phyloP scores from a whole-genome alignment of 2,888 invertebrate species.

The Hemaris fuciformis region DNA sequence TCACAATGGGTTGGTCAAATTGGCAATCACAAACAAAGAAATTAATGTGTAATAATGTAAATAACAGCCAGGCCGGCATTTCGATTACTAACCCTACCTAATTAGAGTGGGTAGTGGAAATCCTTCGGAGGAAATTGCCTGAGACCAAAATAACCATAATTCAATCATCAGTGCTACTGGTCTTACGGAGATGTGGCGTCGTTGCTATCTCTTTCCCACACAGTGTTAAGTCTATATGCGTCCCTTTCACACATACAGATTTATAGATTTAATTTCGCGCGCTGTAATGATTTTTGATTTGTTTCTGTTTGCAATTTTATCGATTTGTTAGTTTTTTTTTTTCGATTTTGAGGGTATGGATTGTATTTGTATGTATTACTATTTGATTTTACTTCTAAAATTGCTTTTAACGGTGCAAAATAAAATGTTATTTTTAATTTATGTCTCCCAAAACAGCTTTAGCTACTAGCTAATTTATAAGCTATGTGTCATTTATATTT shows the following conservation, averaged over 20 bases:
- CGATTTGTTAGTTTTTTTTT: neutral
- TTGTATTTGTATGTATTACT: no score
- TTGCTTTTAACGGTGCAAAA: no score
- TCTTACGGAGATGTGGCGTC: slow-evolving; percentile 66
- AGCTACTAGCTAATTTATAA: no score
- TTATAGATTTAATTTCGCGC: slow-evolving; percentile 39
- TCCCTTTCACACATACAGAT: slow-evolving; percentile 48
- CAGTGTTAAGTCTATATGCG: slow-evolving; percentile 23
- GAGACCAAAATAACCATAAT: slow-evolving; percentile 67
- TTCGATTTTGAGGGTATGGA: neutral
- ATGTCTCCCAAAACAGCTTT: no score
- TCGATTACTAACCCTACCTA: slow-evolving; percentile 73
- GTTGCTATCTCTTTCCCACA: slow-evolving; percentile 55
- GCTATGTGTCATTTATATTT: no score
- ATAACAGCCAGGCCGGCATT: slow-evolving; percentile 54
- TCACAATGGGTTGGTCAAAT: no score
- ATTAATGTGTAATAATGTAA: slow-evolving; percentile 58
- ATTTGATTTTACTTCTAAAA: no score
- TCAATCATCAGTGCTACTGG: slow-evolving; percentile 61
- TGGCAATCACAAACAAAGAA: slow-evolving; percentile 65
- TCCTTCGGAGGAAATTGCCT: slow-evolving; percentile 63
- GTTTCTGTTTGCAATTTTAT: neutral
- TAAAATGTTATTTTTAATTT: no score
- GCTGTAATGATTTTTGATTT: slow-evolving; percentile 14
- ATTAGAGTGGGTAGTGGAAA: slow-evolving; percentile 70